Base-by-base conservation (phyloP, 2,888 invertebrate genomes). In the Pardosa pseudoannulata region DNA sequence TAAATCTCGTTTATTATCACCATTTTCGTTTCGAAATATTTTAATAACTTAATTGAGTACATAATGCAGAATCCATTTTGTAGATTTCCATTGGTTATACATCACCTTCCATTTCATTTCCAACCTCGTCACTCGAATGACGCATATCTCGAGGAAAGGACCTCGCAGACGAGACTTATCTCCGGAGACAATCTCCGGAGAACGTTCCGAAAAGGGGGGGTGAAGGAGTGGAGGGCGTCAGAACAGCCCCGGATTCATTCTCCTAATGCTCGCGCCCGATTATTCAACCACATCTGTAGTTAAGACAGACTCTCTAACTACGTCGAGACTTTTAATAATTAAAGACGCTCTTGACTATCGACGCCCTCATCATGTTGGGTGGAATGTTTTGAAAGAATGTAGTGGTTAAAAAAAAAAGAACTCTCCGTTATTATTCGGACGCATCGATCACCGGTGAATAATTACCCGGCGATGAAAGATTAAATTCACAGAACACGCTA, bases 401-500 rank as follows among this genome's bases (percentile, higher is more conserved):
- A 27, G 76, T 46, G 19, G 56, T 23, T 5, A 9, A 36, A 36
- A 36, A 36, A 9, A 36, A 36, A 36, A 36, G 11, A 46, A 2
- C 16, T 2, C 16, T 16, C 46, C 46, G 46, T 46, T 46, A 46
- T 46, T 46, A n/a, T n/a, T 46, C n/a, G 16, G 46, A 56, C 23
- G 3, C 5, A 23, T 23, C 23, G 56, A 56, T 56, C 19, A 19
- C 11, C 0, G 46, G 31, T 29, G 76, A 76, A 67, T 31, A 67
- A 76, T 67, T 28, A 67, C 23, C 41, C 16, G 16, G 23, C 19
- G 16, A 56, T 56, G 67, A 50, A 74, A 31, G 46, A 46, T 67
- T 65, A 46, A 46, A 76, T 41, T 76, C 13, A 23, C n/a, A 1
- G 46, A 23, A 31, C 76, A 76, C 76, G 76, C 76, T 28, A 76